These are phyloP conservation scores for Lasioglossum malachurum DNA, from an alignment of 2,888 invertebrate genomes.

Conservation along the genomic window DNA sequence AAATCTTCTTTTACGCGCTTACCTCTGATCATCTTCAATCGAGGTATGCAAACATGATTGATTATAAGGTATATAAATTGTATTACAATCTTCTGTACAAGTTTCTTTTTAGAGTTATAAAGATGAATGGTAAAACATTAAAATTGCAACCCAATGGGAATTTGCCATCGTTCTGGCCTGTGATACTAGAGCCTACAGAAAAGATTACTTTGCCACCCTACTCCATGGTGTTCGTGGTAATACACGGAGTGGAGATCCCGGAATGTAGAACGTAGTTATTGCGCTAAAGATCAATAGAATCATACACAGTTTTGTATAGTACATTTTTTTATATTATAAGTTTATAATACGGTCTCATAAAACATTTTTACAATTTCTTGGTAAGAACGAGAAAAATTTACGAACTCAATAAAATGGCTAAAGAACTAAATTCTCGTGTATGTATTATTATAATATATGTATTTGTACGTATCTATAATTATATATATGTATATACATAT, in stretches of 20 bases:
- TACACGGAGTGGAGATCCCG: conserved; percentile 85
- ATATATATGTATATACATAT: conserved; percentile 25
- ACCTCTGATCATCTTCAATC: conserved; percentile 79
- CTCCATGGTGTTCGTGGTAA: conserved; percentile 89
- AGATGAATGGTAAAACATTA: conserved; percentile 87
- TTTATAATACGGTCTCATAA: conserved; percentile 23
- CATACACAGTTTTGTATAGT: conserved; percentile 22
- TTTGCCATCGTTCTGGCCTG: conserved; percentile 86
- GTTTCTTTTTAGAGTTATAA: conserved; percentile 77
- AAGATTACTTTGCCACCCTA: conserved; percentile 87
- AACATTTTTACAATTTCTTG: conserved; percentile 30
- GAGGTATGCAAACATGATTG: conserved; percentile 66
- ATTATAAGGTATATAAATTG: conserved; percentile 24
- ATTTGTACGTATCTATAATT: conserved; percentile 10
- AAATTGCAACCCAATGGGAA: conserved; percentile 85
- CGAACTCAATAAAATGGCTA: conserved; percentile 12
- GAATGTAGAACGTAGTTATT: conserved; percentile 71
- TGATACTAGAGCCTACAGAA: conserved; percentile 84
- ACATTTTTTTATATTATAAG: conserved; percentile 40
- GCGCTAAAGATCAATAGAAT: conserved; percentile 11
- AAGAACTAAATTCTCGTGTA: conserved; percentile 14
- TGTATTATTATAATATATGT: conserved; percentile 3
- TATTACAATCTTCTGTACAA: neutral
- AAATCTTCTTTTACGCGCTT: conserved; percentile 74
- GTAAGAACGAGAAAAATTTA: conserved; percentile 13